Percentiles rank a stretch among this genome's conserved stretches.
These are phyloP conservation scores for Patiria pectinifera DNA, from an alignment of 53 echinoderm and acorn worm species.

Conservation along the genomic window DNA sequence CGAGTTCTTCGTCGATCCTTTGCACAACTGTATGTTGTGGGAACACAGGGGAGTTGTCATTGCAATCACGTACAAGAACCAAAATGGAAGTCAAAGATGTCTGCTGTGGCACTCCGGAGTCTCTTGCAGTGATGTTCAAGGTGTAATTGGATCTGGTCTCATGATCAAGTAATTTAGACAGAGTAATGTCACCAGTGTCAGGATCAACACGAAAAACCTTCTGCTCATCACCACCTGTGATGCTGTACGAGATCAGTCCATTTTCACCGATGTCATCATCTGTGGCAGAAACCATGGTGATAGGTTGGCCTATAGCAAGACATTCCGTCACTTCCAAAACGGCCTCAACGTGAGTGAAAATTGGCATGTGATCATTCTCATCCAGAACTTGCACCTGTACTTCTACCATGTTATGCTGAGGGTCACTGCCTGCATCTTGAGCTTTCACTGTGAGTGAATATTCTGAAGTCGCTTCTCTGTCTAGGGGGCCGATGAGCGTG, in stretches of 20 bases:
- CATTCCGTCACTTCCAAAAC: conserved; percentile 87
- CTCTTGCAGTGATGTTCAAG: conserved; percentile 90
- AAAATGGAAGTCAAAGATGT: conserved; percentile 62
- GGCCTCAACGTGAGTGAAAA: conserved; percentile 44
- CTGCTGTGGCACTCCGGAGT: conserved; percentile 78
- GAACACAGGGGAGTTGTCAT: conserved; percentile 92
- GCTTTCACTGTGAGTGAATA: conserved; percentile 80
- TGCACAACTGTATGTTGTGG: conserved; percentile 75
- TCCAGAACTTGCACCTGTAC: conserved; percentile 83
- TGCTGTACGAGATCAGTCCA: conserved; percentile 79
- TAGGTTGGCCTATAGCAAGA: conserved; percentile 76
- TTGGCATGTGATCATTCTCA: conserved; percentile 91
- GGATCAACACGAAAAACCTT: conserved; percentile 79
- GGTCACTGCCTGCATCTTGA: conserved; percentile 78
- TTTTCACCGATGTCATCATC: conserved; percentile 86
- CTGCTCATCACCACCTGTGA: conserved; percentile 78
- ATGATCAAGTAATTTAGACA: conserved; percentile 87
- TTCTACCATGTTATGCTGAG: conserved; percentile 63
- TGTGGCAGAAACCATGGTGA: conserved; percentile 77
- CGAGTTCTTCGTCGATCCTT: conserved; percentile 79
- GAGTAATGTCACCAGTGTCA: conserved; percentile 73
- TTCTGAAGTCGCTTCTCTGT: conserved; percentile 73
- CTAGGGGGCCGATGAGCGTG: conserved; percentile 70
- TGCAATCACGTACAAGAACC: conserved; percentile 83
- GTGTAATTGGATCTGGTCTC: conserved; percentile 81